These are phyloP conservation scores for Neomorphus geoffroyi DNA, from an alignment of 2,797 vertebrate species.

Conservation along the genomic window DNA sequence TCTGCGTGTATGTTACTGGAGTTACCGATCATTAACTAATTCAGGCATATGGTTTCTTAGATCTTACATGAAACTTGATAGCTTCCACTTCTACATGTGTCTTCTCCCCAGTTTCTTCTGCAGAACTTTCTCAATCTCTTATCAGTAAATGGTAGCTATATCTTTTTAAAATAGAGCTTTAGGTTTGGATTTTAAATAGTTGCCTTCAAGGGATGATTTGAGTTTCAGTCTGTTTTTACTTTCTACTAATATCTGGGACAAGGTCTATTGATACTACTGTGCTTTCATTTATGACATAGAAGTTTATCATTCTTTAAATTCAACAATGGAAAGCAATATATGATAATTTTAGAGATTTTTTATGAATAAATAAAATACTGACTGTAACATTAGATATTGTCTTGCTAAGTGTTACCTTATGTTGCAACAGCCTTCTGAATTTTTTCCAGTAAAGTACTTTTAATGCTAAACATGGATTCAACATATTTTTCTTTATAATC, in stretches of 20 bases:
- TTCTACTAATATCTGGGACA: neutral
- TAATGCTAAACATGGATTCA: neutral
- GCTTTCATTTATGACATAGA: neutral
- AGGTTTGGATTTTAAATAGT: neutral
- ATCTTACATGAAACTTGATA: neutral
- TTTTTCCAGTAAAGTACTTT: neutral
- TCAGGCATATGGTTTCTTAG: neutral
- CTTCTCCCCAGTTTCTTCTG: neutral
- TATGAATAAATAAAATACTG: neutral
- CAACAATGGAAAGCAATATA: neutral
- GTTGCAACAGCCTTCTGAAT: neutral
- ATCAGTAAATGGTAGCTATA: neutral
- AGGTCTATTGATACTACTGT: neutral
- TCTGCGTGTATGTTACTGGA: neutral
- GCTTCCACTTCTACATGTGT: neutral
- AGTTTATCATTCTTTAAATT: neutral
- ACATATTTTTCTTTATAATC: neutral
- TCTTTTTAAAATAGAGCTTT: neutral
- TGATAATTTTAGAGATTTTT: neutral
- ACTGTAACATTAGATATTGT: neutral
- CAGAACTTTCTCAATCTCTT: neutral
- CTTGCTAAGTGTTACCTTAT: neutral
- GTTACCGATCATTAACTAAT: fast-evolving
- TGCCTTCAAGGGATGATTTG: neutral
- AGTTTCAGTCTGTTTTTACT: neutral